Evolutionary conservation across 2,888 invertebrate genomes (phyloP).

Genomic region (Morpho helenor): DNA sequence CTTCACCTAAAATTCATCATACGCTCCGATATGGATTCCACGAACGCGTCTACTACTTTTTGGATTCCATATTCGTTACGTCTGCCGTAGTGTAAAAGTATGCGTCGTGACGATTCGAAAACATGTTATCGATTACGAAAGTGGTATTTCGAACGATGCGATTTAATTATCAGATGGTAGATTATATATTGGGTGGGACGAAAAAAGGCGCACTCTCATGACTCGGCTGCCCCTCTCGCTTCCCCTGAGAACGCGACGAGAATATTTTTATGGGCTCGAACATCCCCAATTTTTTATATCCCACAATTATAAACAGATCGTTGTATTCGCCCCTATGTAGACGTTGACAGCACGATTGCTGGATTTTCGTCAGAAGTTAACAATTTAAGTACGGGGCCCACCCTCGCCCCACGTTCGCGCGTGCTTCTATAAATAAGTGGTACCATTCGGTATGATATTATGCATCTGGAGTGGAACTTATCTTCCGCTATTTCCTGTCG

Average conservation of each 20-base stretch:
- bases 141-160: constrained; percentile 8
- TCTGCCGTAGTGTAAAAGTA: constrained; percentile 7
- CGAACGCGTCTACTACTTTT: constrained; percentile 29
- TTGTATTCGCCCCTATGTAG: constrained; percentile 23
- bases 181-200: constrained; percentile 2
- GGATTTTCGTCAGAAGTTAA: constrained; percentile 31
- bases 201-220: constrained; percentile 9
- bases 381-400: constrained; percentile 27
- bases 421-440: constrained; percentile 40
- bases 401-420: constrained; percentile 32
- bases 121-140: constrained; percentile 11
- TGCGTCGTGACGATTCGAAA: constrained; percentile 2
- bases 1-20: constrained; percentile 38
- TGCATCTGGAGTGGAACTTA: constrained; percentile 35
- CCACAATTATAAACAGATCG: constrained; percentile 16
- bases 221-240: not conserved
- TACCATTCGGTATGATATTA: constrained; percentile 36
- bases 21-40: constrained; percentile 33
- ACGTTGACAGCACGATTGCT: constrained; percentile 38
- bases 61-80: constrained; percentile 22
- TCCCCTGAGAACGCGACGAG: constrained; percentile 8
- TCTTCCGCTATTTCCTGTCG: constrained; percentile 28
- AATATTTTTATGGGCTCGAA: constrained; percentile 12
- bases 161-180: constrained; percentile 10
- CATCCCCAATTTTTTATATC: constrained; percentile 19